Evolutionary conservation across 2,888 invertebrate genomes (phyloP).

Genomic region (Perithous albicinctus): DNA sequence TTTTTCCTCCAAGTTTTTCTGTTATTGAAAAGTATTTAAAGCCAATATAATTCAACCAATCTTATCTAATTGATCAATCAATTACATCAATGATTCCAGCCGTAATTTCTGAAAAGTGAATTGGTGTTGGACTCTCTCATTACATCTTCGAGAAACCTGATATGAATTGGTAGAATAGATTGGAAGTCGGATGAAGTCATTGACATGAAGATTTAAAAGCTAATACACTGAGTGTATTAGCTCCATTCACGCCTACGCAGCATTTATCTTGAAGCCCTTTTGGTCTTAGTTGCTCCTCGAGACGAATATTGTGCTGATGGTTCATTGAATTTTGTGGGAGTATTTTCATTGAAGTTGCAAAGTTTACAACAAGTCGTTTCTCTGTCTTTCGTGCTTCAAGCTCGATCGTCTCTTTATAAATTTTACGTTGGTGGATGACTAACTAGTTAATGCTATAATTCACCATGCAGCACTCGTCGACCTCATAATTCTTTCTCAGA

Average conservation of each 20-base stretch:
- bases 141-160: not conserved
- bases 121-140: not conserved
- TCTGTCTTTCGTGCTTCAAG: not conserved
- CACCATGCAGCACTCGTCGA: slow-evolving; percentile 23
- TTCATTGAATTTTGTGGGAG: slow-evolving; percentile 18
- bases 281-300: not conserved
- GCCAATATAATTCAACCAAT: not conserved
- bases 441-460: not conserved
- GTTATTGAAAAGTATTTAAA: too few relatives aligned
- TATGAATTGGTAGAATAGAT: not conserved
- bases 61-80: not conserved
- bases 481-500: slow-evolving; percentile 14
- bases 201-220: not conserved
- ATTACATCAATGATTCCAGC: not conserved
- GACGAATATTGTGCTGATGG: not conserved
- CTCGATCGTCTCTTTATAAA: not conserved
- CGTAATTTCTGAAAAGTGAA: not conserved
- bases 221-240: not conserved
- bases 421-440: not conserved
- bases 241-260: not conserved
- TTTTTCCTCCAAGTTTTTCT: too few relatives aligned
- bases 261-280: not conserved
- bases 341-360: not conserved
- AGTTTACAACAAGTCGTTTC: slow-evolving; percentile 3
- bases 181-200: not conserved